Percentiles rank a stretch among this genome's conserved stretches.
phyloP scores from a whole-genome alignment of 2,888 invertebrate genomes.

The Nudaria mundana region DNA sequence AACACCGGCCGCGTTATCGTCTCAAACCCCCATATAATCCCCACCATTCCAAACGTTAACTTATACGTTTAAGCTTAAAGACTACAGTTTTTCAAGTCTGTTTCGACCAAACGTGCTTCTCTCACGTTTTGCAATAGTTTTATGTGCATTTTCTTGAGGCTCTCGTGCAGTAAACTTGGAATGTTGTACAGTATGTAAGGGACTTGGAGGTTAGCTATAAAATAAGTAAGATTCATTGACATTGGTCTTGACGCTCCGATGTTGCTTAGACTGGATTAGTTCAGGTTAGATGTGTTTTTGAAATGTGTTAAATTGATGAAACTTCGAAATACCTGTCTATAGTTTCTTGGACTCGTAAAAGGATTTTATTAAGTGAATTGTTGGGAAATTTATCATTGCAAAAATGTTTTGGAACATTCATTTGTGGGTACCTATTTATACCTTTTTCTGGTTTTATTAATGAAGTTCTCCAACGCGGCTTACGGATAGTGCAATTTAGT shows the following conservation, averaged over 20 bases:
- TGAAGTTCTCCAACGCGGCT: too few species aligned
- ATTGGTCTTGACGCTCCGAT: slow-evolving; percentile 59
- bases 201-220: slow-evolving; percentile 52
- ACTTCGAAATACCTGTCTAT: too few species aligned
- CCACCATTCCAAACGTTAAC: slow-evolving; percentile 43
- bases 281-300: slow-evolving; percentile 42
- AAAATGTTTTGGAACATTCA: too few species aligned
- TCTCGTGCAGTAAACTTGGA: slow-evolving; percentile 39
- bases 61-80: slow-evolving; percentile 28
- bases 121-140: slow-evolving; percentile 39
- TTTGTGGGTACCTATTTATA: too few species aligned
- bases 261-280: slow-evolving; percentile 59
- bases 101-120: slow-evolving; percentile 36
- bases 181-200: slow-evolving; percentile 34
- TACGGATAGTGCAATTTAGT: too few species aligned
- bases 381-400: too few species aligned
- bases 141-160: slow-evolving; percentile 23
- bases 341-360: too few species aligned
- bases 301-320: slow-evolving; percentile 28
- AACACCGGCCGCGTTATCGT: slow-evolving; percentile 39
- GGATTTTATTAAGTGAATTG: too few species aligned
- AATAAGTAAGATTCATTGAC: slow-evolving; percentile 69
- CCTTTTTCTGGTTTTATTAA: too few species aligned
- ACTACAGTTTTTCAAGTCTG: slow-evolving; percentile 36
- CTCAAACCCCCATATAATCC: slow-evolving; percentile 31